Evolutionary conservation across 2,888 invertebrate genomes (phyloP).

Genomic region (Epinotia ramella): DNA sequence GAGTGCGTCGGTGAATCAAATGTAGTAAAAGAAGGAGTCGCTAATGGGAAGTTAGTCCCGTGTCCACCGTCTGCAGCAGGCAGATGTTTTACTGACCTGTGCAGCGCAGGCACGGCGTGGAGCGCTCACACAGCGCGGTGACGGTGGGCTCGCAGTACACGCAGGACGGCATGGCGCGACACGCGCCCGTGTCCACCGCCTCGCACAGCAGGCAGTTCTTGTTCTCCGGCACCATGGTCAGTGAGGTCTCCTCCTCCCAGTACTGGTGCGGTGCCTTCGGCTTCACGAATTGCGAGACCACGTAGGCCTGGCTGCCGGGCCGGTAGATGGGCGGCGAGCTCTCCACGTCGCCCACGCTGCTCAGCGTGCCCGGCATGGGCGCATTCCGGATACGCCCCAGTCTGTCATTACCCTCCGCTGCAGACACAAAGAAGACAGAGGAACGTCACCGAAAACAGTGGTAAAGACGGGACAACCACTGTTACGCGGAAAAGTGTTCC

Average conservation of each 20-base stretch:
- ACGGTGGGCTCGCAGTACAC: slow-evolving; percentile 79
- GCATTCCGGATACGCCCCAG: slow-evolving; percentile 44
- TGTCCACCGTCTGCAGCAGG: too few species aligned
- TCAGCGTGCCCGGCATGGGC: slow-evolving; percentile 71
- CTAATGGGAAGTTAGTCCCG: too few species aligned
- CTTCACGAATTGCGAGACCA: slow-evolving; percentile 75
- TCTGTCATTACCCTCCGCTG: slow-evolving; percentile 17
- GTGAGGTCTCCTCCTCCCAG: slow-evolving; percentile 78
- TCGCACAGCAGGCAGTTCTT: slow-evolving; percentile 79
- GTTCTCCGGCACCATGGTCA: slow-evolving; percentile 71
- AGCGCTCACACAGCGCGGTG: slow-evolving; percentile 75
- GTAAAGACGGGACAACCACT: too few species aligned
- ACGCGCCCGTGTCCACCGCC: slow-evolving; percentile 75
- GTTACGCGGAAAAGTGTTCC: too few species aligned
- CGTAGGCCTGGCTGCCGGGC: slow-evolving; percentile 79
- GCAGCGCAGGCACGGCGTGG: slow-evolving; percentile 76
- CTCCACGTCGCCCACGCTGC: slow-evolving; percentile 72
- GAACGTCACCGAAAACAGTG: too few species aligned
- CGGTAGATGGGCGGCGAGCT: slow-evolving; percentile 73
- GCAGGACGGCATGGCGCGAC: slow-evolving; percentile 77
- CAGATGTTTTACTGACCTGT: slow-evolving; percentile 58
- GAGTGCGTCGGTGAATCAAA: too few species aligned
- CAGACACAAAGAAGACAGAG: not conserved
- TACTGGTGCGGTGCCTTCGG: slow-evolving; percentile 78
- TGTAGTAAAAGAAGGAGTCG: too few species aligned